Evolutionary conservation across 2,113 vertebrate species (phyloP).

Genomic region (Poeciliopsis turrubarensis): DNA sequence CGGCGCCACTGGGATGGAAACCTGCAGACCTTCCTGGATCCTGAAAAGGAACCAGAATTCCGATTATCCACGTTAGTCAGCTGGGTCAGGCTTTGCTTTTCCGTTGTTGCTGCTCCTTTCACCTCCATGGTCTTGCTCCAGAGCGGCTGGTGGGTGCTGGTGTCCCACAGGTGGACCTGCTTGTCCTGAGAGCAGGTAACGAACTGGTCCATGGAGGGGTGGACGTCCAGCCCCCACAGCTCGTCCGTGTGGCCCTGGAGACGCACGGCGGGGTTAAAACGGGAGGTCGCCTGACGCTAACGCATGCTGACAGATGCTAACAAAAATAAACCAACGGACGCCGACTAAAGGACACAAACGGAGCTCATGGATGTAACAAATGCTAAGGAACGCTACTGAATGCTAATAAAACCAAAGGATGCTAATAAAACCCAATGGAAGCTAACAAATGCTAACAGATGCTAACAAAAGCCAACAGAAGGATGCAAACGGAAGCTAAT

Average conservation of each 20-base stretch:
- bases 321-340: too few relatives aligned
- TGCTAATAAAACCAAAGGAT: too few relatives aligned
- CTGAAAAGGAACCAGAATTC: slow-evolving; percentile 54
- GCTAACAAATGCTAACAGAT: too few relatives aligned
- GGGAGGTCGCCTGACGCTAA: too few relatives aligned
- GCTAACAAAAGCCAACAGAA: too few relatives aligned
- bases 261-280: not conserved
- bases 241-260: slow-evolving; percentile 90
- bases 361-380: too few relatives aligned
- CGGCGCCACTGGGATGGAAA: slow-evolving; percentile 87
- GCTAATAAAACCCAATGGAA: too few relatives aligned
- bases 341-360: too few relatives aligned
- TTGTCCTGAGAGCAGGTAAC: slow-evolving; percentile 88
- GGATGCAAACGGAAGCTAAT: too few relatives aligned
- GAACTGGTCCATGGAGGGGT: slow-evolving; percentile 86
- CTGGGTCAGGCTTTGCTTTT: too few relatives aligned
- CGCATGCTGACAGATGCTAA: too few relatives aligned
- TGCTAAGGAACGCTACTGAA: too few relatives aligned
- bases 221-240: slow-evolving; percentile 89
- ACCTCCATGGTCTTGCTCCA: slow-evolving; percentile 90
- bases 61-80: not conserved
- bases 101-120: not conserved
- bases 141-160: slow-evolving; percentile 83
- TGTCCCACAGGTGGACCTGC: slow-evolving; percentile 87
- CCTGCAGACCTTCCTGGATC: slow-evolving; percentile 85